Percentiles rank a stretch among this genome's conserved stretches.
Evolutionary conservation across 2,797 vertebrate genomes (phyloP).

Genomic region (Acrossocheilus wenchowensis): DNA sequence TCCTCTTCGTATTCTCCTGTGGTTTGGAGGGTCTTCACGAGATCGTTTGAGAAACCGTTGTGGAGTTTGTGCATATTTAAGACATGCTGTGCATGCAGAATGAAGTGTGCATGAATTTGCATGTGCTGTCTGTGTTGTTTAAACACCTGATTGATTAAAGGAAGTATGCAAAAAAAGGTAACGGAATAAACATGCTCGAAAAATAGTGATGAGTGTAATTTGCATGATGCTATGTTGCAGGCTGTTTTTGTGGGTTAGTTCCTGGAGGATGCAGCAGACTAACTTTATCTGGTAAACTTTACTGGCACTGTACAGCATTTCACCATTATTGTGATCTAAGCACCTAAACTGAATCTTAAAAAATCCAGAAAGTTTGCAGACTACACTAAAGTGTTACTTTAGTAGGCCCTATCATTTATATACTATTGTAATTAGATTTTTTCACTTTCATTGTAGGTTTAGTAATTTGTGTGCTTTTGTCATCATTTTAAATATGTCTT

Average conservation of each 20-base stretch:
- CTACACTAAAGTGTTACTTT: background rate
- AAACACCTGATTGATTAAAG: background rate
- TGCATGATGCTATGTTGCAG: background rate
- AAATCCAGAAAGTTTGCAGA: background rate
- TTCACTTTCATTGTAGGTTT: background rate
- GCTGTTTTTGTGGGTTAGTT: background rate
- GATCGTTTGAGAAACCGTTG: background rate
- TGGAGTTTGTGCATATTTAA: constrained; percentile 3
- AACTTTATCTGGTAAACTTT: background rate
- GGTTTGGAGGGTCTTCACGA: constrained; percentile 59
- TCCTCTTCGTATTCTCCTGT: constrained; percentile 56
- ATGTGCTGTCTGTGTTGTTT: background rate
- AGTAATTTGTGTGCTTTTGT: background rate
- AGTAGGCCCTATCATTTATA: background rate
- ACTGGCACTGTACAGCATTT: background rate
- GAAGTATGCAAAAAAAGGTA: constrained; percentile 14
- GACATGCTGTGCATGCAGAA: background rate
- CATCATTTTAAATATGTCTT: background rate
- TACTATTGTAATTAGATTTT: background rate
- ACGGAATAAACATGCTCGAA: background rate
- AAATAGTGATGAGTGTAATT: too few species aligned
- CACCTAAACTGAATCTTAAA: background rate
- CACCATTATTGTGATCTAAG: background rate
- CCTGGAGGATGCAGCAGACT: background rate
- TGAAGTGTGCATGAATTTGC: background rate